Evolutionary conservation across 2,113 vertebrate genomes (phyloP), one percentile per base, ranked within the genome.

Genomic region (Nettapus auritus): DNA sequence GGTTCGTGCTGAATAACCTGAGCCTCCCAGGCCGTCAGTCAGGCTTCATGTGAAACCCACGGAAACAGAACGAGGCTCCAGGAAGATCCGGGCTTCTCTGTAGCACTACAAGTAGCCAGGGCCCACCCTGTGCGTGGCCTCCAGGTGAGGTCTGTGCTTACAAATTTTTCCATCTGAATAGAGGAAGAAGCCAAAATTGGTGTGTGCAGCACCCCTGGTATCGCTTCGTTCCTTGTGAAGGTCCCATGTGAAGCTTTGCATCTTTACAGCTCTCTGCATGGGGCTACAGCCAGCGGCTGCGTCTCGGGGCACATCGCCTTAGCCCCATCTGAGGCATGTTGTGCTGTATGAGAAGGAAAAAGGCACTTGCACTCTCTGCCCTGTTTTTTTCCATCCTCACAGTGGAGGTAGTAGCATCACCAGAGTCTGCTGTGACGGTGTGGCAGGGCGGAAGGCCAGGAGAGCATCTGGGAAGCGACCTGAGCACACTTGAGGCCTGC

Each of bases 241-340:
- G 80, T 60, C 18, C 38, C 22, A 1, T 4, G 34, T 38, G 64
- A 87, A 55, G 12, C 19, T 82, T 79, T 38, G 85, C 89, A 57
- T n/a, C 66, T 87, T 34, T 36, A 52, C 18, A 64, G 46, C 66
- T 1, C 0, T 18, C 31, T 1, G 1, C 13, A 1, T 3, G 36
- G 69, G 63, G 68, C 44, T 71, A 34, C 74, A 82, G 19, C 40
- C 59, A 83, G 64, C 56, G 84, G 40, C 57, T n/a, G 16, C n/a
- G 21, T 60, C 68, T 59, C 38, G 38, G 38, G 56, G 19, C 19
- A 48, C 0, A 0, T 55, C 38, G 56, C 11, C 15, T 55, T 67
- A 71, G 44, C 36, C 40, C 25, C 3, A 1, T 38, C 29, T 38
- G 19, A 57, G 80, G 25, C 52, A 19, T 1, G 0, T 11, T 88